These are phyloP conservation scores for Papilio polyxenes DNA, from an alignment of 1,140 invertebrate genomes.

Conservation along the genomic window DNA sequence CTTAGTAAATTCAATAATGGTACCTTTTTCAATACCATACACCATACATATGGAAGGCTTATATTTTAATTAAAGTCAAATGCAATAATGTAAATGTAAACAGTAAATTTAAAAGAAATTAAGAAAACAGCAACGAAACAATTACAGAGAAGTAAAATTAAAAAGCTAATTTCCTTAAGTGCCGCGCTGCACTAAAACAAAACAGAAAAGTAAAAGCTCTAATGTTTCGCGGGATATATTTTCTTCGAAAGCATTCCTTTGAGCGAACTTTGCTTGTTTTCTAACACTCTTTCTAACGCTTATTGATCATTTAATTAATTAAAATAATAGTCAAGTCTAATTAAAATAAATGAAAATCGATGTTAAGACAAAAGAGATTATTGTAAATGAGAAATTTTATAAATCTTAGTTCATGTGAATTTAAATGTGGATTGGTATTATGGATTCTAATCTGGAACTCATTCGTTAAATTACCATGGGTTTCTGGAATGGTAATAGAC, in stretches of 20 bases:
- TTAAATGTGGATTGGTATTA: too few relatives aligned
- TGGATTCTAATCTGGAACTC: too few relatives aligned
- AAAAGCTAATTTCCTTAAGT: slow-evolving; percentile 14
- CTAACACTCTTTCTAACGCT: background rate
- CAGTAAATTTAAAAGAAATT: slow-evolving; percentile 1
- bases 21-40: too few relatives aligned
- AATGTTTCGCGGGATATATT: slow-evolving; percentile 4
- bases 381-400: too few relatives aligned
- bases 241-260: background rate
- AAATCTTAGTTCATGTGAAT: too few relatives aligned
- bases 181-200: background rate
- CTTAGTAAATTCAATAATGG: too few relatives aligned
- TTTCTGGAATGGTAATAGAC: too few relatives aligned
- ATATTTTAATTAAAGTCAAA: background rate
- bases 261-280: background rate
- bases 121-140: slow-evolving; percentile 14
- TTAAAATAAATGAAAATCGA: too few relatives aligned
- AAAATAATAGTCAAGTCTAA: background rate
- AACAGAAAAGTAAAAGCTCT: slow-evolving; percentile 12
- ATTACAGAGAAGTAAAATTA: slow-evolving; percentile 7
- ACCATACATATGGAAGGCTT: too few relatives aligned
- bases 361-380: too few relatives aligned
- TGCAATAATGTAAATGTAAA: background rate
- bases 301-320: background rate
- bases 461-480: too few relatives aligned